A percentile compares a stretch with the other conserved stretches of the same genome.
phyloP scores from a whole-genome alignment of 2,113 vertebrate genomes.

The Dermatemys mawii region DNA sequence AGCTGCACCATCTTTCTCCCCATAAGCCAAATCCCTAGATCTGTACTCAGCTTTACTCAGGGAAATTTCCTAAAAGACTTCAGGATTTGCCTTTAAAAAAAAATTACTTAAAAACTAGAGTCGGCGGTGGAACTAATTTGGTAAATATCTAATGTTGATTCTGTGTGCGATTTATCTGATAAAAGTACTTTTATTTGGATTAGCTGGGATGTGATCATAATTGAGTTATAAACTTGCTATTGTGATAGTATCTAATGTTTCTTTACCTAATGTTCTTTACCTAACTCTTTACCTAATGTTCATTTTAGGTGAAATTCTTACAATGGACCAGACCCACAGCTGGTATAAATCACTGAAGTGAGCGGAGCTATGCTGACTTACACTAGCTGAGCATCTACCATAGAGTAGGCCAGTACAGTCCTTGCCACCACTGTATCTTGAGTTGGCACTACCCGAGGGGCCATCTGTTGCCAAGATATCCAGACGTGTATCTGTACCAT shows the following conservation, averaged over 20 bases:
- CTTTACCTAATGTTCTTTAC: neutral
- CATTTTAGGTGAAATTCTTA: neutral
- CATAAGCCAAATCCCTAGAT: constrained; percentile 9
- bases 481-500: neutral
- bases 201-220: neutral
- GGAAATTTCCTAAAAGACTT: neutral
- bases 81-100: neutral
- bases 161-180: neutral
- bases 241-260: neutral
- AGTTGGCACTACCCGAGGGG: neutral
- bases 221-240: neutral
- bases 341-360: neutral
- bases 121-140: neutral
- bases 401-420: neutral
- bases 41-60: neutral
- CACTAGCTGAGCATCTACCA: neutral
- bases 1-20: constrained; percentile 34
- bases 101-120: neutral
- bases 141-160: neutral
- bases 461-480: neutral
- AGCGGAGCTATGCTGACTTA: neutral
- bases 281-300: neutral
- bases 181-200: neutral
- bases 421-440: neutral
- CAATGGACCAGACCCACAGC: neutral